Evolutionary conservation across 2,113 vertebrate species (phyloP).

Genomic region (Pipa parva): DNA sequence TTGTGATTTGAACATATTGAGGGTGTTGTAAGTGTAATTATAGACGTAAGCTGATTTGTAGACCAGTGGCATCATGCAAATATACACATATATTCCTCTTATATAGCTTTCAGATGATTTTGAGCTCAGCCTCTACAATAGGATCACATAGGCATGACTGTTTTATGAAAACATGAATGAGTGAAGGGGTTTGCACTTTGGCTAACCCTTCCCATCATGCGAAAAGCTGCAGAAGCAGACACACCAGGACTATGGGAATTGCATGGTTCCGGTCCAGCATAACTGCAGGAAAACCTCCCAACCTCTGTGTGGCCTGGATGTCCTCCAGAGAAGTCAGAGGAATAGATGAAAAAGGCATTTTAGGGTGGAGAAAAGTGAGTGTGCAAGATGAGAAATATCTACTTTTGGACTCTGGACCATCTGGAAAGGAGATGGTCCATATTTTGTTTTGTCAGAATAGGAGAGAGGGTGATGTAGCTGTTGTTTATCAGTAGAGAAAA

Average conservation of each 20-base stretch:
- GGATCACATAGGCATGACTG: constrained; percentile 25
- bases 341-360: constrained; percentile 32
- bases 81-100: too few relatives aligned
- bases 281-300: constrained; percentile 37
- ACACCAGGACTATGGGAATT: constrained; percentile 48
- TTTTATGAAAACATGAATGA: constrained; percentile 30
- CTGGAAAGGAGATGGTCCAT: constrained; percentile 27
- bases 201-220: constrained; percentile 44
- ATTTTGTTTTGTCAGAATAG: constrained; percentile 18
- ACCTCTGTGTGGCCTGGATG: constrained; percentile 55
- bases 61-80: too few relatives aligned
- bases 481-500: constrained; percentile 38
- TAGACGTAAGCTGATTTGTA: too few relatives aligned
- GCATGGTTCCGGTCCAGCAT: constrained; percentile 28
- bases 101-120: constrained; percentile 7
- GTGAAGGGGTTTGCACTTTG: constrained; percentile 46
- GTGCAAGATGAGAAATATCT: constrained; percentile 20
- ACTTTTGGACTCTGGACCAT: constrained; percentile 18
- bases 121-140: constrained; percentile 17
- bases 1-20: too few relatives aligned
- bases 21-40: too few relatives aligned
- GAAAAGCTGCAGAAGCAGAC: constrained; percentile 35
- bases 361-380: constrained; percentile 31
- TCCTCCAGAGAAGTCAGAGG: constrained; percentile 47
- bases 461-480: constrained; percentile 12